Evolutionary conservation across 2,797 vertebrate genomes (phyloP), one percentile per base, ranked within the genome.

Genomic region (Aplochiton taeniatus): DNA sequence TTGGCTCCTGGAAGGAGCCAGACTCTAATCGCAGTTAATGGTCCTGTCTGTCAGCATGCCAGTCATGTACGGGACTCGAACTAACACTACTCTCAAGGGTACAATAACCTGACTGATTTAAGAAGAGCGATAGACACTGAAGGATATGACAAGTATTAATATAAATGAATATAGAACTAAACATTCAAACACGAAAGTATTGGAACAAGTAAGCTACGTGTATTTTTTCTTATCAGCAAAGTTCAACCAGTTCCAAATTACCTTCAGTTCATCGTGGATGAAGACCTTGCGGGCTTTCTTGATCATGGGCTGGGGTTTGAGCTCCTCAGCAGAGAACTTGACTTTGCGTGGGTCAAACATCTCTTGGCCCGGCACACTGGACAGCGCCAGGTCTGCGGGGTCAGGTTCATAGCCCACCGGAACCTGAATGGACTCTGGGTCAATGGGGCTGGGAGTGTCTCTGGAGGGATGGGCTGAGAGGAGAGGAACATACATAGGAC

Each of bases 271-370:
- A 4, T 95, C 93, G 0, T 94, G 92, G 80, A 95, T 94, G 84
- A 95, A 95, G 83, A 95, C 82, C 83, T 96, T 96, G 65, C 94
- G 93, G 56, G 95, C 94, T 83, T 96, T 96, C 90, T 96, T 96
- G 81, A 96, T 95, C 93, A 96, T 94, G 4, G 95, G 95, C 74
- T 96, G 95, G 0, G 95, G 95, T 71, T 96, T 95, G 70, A 96
- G 91, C 81, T 96, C 95, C 44, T 96, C 94, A 46, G 95, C 94
- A 0, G 94, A 94, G 87, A 96, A 96, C 83, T 95, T 96, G 89
- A 87, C 92, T 74, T 95, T 95, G 62, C 95, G 92, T 20, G 95
- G 95, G 65, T 96, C 94, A 44, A 96, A 96, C 78, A 95, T 91
- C 83, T 96, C 95, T 86, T 95, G 94, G 49, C 95, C 95, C 1